Percentiles rank a stretch among this genome's conserved stretches.
Evolutionary conservation across 1,140 invertebrate genomes (phyloP).

Genomic region (Drosophila pectinifera): DNA sequence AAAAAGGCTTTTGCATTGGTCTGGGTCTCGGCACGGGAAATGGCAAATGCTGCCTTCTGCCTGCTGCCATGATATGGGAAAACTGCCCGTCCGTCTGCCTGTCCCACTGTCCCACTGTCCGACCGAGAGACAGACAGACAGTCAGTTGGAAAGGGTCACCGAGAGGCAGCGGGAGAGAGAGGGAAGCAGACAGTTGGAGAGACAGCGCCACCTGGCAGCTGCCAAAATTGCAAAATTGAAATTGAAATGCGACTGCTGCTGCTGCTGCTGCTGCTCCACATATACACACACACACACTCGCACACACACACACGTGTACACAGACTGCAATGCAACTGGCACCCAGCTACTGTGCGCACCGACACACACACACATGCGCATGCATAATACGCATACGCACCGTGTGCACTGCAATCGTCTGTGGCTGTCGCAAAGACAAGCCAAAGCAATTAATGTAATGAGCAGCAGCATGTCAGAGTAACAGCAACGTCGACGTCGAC

Average conservation of each 20-base stretch:
- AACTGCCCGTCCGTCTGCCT: conserved; percentile 20
- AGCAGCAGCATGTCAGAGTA: conserved; percentile 77
- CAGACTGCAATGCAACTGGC: conserved; percentile 17
- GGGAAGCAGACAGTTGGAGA: conserved; percentile 73
- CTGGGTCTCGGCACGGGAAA: conserved; percentile 31
- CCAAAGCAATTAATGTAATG: conserved; percentile 83
- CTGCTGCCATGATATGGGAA: conserved; percentile 68
- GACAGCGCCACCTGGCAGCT: conserved; percentile 81
- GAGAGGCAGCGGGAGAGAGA: neutral
- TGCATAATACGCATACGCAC: conserved; percentile 80
- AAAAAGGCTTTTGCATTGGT: conserved; percentile 75
- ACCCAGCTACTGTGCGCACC: neutral
- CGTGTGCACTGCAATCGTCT: conserved; percentile 60
- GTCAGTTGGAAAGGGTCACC: conserved; percentile 10
- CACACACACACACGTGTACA: neutral
- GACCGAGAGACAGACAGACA: conserved; percentile 3
- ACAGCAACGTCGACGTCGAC: conserved; percentile 76
- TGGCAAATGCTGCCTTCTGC: conserved; percentile 44
- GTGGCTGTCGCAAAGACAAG: conserved; percentile 79
- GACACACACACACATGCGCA: conserved; percentile 42
- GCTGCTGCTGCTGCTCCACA: conserved; percentile 30
- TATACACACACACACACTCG: conserved; percentile 17
- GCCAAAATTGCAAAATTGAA: conserved; percentile 83
- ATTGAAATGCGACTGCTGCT: conserved; percentile 81
- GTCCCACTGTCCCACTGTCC: neutral